Evolutionary conservation across 2,888 invertebrate species (phyloP).

Genomic region (Deilephila elpenor): DNA sequence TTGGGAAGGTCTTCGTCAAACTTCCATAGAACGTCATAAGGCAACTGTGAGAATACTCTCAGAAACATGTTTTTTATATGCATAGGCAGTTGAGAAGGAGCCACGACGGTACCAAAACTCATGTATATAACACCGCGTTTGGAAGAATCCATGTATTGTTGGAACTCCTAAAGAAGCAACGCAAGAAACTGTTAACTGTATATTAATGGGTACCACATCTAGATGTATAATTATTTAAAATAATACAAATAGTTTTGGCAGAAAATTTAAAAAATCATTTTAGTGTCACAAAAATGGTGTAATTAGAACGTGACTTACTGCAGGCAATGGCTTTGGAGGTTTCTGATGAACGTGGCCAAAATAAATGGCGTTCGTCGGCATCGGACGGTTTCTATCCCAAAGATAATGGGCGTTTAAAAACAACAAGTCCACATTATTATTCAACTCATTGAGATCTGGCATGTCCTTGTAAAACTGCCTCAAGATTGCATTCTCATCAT

Average conservation of each 20-base stretch:
- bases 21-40: conserved; percentile 70
- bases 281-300: neutral
- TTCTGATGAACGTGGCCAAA: conserved; percentile 65
- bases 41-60: conserved; percentile 58
- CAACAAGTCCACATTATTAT: conserved; percentile 50
- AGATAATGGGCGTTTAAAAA: conserved; percentile 63
- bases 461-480: conserved; percentile 33
- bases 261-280: neutral
- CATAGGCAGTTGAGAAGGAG: conserved; percentile 51
- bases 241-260: too few species aligned
- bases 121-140: conserved; percentile 66
- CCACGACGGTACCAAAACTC: conserved; percentile 65
- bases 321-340: conserved; percentile 57
- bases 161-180: conserved; percentile 51
- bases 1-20: conserved; percentile 54
- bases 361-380: conserved; percentile 61
- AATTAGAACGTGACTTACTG: conserved; percentile 36
- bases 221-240: too few species aligned
- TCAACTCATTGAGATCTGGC: conserved; percentile 40
- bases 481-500: conserved; percentile 38
- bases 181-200: too few species aligned
- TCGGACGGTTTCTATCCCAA: conserved; percentile 54
- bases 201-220: too few species aligned
- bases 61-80: conserved; percentile 51
- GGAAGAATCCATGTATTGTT: conserved; percentile 58